These are phyloP conservation scores for Agrotis clavis DNA, from an alignment of 2,888 invertebrate genomes.

Conservation along the genomic window DNA sequence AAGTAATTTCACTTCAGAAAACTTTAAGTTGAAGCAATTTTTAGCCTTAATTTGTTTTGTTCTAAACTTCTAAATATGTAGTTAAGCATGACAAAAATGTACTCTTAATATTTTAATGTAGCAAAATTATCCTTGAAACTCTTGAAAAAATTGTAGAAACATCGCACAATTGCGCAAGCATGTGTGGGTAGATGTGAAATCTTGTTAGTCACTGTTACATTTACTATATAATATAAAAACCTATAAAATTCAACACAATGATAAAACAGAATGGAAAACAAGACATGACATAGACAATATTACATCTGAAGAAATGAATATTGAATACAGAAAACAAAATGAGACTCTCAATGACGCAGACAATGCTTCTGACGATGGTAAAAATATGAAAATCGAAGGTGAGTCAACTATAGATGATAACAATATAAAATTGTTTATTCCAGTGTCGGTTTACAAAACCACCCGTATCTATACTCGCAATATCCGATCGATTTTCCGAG, in stretches of 20 bases:
- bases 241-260: neutral
- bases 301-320: neutral
- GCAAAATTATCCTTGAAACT: constrained; percentile 2
- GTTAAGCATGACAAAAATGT: neutral
- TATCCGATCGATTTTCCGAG: constrained; percentile 91
- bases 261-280: constrained; percentile 13
- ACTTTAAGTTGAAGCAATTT: constrained; percentile 3
- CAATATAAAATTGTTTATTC: constrained; percentile 82
- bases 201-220: constrained; percentile 3
- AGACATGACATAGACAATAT: constrained; percentile 6
- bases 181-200: neutral
- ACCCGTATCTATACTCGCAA: constrained; percentile 90
- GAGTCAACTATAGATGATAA: constrained; percentile 63
- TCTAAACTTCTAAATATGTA: constrained; percentile 2
- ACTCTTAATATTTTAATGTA: neutral
- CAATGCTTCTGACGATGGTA: neutral
- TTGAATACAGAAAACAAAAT: neutral
- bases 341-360: constrained; percentile 2
- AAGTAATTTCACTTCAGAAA: neutral
- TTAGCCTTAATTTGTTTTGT: constrained; percentile 7
- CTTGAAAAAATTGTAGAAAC: neutral
- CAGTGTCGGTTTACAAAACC: constrained; percentile 89
- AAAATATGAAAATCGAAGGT: constrained; percentile 11
- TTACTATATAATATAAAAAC: neutral
- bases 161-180: neutral